These are phyloP conservation scores for Junonia oenone DNA, from an alignment of 2,888 invertebrate species.

Conservation along the genomic window DNA sequence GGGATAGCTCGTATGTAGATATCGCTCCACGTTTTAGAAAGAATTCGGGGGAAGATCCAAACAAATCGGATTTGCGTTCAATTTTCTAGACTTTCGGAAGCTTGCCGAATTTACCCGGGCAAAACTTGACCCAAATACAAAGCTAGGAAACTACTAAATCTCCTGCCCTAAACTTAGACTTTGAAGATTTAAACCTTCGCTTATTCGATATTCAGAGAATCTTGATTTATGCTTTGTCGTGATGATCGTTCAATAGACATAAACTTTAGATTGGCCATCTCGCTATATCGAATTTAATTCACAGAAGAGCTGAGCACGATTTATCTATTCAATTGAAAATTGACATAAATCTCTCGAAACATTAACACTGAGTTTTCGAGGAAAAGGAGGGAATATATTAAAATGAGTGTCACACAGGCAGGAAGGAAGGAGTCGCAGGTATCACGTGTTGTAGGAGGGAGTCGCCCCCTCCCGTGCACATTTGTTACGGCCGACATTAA, in stretches of 20 bases:
- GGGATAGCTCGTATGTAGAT: slow-evolving; percentile 38
- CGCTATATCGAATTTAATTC: background rate
- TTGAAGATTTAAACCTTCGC: slow-evolving; percentile 58
- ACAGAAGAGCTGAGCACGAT: background rate
- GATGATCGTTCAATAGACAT: slow-evolving; percentile 17
- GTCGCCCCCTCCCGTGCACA: slow-evolving; percentile 39
- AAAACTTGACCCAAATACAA: slow-evolving; percentile 57
- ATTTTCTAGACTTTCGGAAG: slow-evolving; percentile 69
- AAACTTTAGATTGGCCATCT: slow-evolving; percentile 1
- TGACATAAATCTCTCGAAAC: slow-evolving; percentile 19
- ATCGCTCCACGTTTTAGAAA: slow-evolving; percentile 39
- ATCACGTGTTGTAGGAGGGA: slow-evolving; percentile 45
- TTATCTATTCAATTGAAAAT: slow-evolving; percentile 12
- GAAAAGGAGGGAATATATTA: slow-evolving; percentile 29
- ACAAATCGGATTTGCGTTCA: slow-evolving; percentile 73
- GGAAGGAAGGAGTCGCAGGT: slow-evolving; percentile 53
- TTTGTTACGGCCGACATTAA: slow-evolving; percentile 69
- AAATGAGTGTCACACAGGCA: slow-evolving; percentile 44
- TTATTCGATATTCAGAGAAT: slow-evolving; percentile 52
- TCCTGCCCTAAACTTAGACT: slow-evolving; percentile 49
- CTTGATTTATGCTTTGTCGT: slow-evolving; percentile 32
- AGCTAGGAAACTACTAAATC: slow-evolving; percentile 51
- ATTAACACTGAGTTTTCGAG: slow-evolving; percentile 15
- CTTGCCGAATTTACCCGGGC: slow-evolving; percentile 48
- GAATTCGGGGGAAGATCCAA: slow-evolving; percentile 27